phyloP scores from a whole-genome alignment of 2,888 invertebrate species.

The Hesperia comma region DNA sequence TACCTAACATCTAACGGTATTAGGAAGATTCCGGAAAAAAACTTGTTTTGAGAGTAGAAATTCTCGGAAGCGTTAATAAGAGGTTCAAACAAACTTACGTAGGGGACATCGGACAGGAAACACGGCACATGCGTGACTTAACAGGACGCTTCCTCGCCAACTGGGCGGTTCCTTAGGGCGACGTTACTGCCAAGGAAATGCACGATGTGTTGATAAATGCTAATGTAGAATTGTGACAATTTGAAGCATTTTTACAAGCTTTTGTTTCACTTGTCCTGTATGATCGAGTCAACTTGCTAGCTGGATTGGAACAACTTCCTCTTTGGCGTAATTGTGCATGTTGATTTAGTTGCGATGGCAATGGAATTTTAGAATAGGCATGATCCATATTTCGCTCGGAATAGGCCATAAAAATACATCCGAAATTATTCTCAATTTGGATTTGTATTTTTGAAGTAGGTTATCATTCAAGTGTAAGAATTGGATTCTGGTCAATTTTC shows the following conservation, averaged over 20 bases:
- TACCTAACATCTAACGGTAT: constrained; percentile 13
- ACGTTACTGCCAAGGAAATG: constrained; percentile 7
- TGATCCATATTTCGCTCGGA: no score
- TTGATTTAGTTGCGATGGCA: no score
- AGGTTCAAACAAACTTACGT: constrained; percentile 40
- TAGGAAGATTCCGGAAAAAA: constrained; percentile 1
- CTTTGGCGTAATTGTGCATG: no score
- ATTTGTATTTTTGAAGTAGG: not conserved
- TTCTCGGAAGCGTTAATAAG: constrained; percentile 24
- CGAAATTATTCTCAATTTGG: no score
- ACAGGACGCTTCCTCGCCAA: constrained; percentile 75
- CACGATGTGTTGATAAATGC: not conserved
- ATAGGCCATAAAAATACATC: no score
- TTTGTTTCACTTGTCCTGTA: no score
- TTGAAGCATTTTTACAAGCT: no score
- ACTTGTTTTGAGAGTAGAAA: constrained; percentile 19
- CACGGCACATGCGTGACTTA: constrained; percentile 75
- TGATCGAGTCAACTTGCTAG: no score
- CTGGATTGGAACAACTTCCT: no score
- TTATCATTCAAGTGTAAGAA: no score
- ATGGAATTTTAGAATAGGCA: no score
- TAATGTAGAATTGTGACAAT: not conserved
- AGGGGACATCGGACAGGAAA: constrained; percentile 72
- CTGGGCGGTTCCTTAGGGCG: constrained; percentile 45
- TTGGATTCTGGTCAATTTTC: no score